Percentiles rank a stretch among this genome's conserved stretches.
These are phyloP conservation scores for Furnarius figulus DNA, from an alignment of 2,113 vertebrate genomes.

Conservation along the genomic window DNA sequence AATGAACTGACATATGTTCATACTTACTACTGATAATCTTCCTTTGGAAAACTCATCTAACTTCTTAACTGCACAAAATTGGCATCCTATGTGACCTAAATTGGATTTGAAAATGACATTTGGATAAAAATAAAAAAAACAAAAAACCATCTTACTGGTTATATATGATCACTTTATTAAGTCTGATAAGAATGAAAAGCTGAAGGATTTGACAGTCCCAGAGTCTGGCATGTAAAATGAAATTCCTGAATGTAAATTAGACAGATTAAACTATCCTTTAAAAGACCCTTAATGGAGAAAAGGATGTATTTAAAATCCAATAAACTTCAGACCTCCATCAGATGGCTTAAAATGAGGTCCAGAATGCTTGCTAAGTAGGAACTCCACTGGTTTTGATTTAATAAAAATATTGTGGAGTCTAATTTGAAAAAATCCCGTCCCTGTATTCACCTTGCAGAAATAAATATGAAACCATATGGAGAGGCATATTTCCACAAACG, in stretches of 20 bases:
- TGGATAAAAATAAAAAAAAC: conserved; percentile 36
- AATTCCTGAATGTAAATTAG: conserved; percentile 76
- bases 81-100: conserved; percentile 39
- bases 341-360: conserved; percentile 71
- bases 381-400: conserved; percentile 69
- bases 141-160: conserved; percentile 25
- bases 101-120: conserved; percentile 65
- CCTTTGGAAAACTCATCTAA: conserved; percentile 62
- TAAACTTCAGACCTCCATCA: conserved; percentile 73
- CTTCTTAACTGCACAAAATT: conserved; percentile 53
- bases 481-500: conserved; percentile 41
- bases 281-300: conserved; percentile 62
- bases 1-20: conserved; percentile 53
- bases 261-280: conserved; percentile 67
- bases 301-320: conserved; percentile 68
- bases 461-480: conserved; percentile 72
- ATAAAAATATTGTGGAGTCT: conserved; percentile 29
- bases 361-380: conserved; percentile 63
- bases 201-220: conserved; percentile 59
- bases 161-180: conserved; percentile 56
- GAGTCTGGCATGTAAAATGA: conserved; percentile 65
- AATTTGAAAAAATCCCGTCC: conserved; percentile 55
- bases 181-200: conserved; percentile 74
- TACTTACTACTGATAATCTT: conserved; percentile 54
- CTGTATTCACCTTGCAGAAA: conserved; percentile 69